A percentile compares a stretch with the other conserved stretches of the same genome.
Conservation (phyloP, 2,113 vertebrate genomes). For the Chionodraco myersi region DNA sequence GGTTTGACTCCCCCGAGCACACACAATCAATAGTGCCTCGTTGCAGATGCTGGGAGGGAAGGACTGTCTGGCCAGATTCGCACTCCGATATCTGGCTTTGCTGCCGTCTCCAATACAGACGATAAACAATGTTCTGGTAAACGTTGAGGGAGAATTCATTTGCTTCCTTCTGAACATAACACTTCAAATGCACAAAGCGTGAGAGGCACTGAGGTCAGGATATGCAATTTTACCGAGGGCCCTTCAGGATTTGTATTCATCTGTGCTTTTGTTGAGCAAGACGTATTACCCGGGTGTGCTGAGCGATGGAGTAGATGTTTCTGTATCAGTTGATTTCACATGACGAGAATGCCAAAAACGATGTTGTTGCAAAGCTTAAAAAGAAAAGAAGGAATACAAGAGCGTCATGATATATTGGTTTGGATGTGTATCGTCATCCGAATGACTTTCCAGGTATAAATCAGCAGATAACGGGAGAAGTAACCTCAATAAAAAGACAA, state of each 20-base stretch:
- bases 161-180: conserved; percentile 45
- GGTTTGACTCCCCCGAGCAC: conserved; percentile 56
- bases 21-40: conserved; percentile 68
- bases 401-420: background rate
- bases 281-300: conserved; percentile 54
- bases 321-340: conserved; percentile 50
- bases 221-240: conserved; percentile 53
- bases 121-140: conserved; percentile 52
- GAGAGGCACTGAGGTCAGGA: conserved; percentile 20
- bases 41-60: conserved; percentile 52
- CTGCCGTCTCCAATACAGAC: conserved; percentile 20
- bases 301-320: conserved; percentile 45
- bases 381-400: background rate
- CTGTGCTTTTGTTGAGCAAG: conserved; percentile 49
- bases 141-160: conserved; percentile 43
- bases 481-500: background rate
- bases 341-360: conserved; percentile 49
- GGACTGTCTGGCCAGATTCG: conserved; percentile 42
- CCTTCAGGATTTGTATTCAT: conserved; percentile 66
- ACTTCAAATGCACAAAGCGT: conserved; percentile 24
- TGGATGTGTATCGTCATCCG: background rate
- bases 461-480: background rate
- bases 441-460: conserved; percentile 13
- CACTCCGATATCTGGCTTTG: conserved; percentile 38
- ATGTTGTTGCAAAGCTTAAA: conserved; percentile 20